Base-by-base conservation (phyloP, 1,140 invertebrate species). In the Diabrotica undecimpunctata region DNA sequence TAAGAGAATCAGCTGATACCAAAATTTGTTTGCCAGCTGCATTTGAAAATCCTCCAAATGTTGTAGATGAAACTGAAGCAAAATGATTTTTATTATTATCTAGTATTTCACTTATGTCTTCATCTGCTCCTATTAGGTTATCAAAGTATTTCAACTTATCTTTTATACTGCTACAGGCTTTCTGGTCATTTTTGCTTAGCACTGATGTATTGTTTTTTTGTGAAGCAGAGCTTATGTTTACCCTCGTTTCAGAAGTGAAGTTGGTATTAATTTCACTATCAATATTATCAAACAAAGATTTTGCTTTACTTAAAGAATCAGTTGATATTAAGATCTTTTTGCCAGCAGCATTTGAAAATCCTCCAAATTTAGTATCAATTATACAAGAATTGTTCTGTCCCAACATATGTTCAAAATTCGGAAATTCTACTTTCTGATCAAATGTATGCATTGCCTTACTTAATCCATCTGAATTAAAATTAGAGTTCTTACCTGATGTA, bases 321-420 rank as follows among this genome's bases (percentile, higher is more conserved):
- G 65, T 14, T 13, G 69, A 66, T 60, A 70, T 37, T 46, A 41
- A 57, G 53, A 70, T 41, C 12, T 38, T n/a, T 50, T 64, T 67
- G 9, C 61, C 61, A 36, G 69, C 68, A 58, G 68, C 59, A 54
- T 63, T 66, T 53, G 60, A 10, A 71, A 70, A 72, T 62, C 67
- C 62, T 37, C 11, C n/a, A 10, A 38, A 52, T 54, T 36, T 25
- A 25, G 25, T 25, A 25, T 25, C 25, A 25, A 25, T 25, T 1
- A 25, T 25, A 25, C 25, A 25, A 25, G 25, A 25, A 4, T 25
- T 25, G 25, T 25, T 25, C 25, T 25, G 25, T 25, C 25, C 25
- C 25, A 25, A 4, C 25, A 25, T 25, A 25, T 25, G 1, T 25
- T 25, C 25, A 25, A 25, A 25, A 25, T 25, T 25, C 1, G 25